phyloP scores from a whole-genome alignment of 2,113 vertebrate species.

The Melanotaenia duboulayi region DNA sequence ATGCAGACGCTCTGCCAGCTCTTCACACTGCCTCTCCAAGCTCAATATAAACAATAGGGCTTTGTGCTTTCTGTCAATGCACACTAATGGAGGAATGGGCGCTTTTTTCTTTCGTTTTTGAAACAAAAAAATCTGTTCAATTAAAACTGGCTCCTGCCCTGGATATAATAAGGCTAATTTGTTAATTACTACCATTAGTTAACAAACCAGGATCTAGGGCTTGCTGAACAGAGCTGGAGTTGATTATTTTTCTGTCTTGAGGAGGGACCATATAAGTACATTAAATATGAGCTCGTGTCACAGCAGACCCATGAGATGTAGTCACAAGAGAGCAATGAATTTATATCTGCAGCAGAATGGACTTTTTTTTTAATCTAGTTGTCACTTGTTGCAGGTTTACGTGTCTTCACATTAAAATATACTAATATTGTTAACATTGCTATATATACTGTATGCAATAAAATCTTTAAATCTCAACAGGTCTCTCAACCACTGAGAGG shows the following conservation, averaged over 20 bases:
- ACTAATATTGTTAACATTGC: not conserved
- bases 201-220: slow-evolving; percentile 57
- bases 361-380: not conserved
- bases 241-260: slow-evolving; percentile 62
- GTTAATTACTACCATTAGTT: slow-evolving; percentile 80
- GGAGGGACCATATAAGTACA: slow-evolving; percentile 41
- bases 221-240: slow-evolving; percentile 58
- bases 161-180: slow-evolving; percentile 82
- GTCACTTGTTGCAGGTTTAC: not conserved
- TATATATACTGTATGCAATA: no score
- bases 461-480: not conserved
- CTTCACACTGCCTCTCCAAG: slow-evolving; percentile 74
- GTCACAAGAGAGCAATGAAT: slow-evolving; percentile 29
- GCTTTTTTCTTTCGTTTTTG: slow-evolving; percentile 70
- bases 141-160: slow-evolving; percentile 78
- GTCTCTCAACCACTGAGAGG: not conserved
- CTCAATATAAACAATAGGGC: slow-evolving; percentile 75
- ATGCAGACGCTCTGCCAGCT: slow-evolving; percentile 55
- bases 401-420: not conserved
- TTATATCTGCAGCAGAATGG: slow-evolving; percentile 27
- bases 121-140: slow-evolving; percentile 70
- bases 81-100: slow-evolving; percentile 75
- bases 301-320: slow-evolving; percentile 21
- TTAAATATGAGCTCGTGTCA: slow-evolving; percentile 40
- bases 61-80: slow-evolving; percentile 77